Evolutionary conservation across 2,888 invertebrate genomes (phyloP).

Genomic region (Calameuta filiformis): DNA sequence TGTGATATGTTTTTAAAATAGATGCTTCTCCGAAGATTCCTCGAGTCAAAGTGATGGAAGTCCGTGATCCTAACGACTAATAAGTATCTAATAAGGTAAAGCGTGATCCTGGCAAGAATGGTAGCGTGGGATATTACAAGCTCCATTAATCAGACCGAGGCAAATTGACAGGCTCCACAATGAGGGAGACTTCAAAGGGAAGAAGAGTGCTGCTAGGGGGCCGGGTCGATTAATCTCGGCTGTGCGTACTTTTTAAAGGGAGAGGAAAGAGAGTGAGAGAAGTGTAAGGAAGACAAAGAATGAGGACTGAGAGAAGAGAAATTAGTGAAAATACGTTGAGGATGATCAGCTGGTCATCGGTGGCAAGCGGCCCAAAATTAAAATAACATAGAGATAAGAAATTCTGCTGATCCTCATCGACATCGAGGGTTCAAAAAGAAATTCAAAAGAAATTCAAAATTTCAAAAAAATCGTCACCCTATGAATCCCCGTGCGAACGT

Average conservation of each 20-base stretch:
- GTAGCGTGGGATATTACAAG: constrained; percentile 50
- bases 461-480: neutral
- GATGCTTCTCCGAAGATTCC: neutral
- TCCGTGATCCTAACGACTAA: constrained; percentile 36
- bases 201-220: constrained; percentile 38
- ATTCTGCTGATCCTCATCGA: neutral
- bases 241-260: constrained; percentile 38
- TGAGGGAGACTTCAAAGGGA: constrained; percentile 48
- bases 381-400: neutral
- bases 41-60: constrained; percentile 6
- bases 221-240: constrained; percentile 51
- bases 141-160: constrained; percentile 52
- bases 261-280: constrained; percentile 18
- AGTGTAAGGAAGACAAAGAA: neutral
- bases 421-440: neutral
- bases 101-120: constrained; percentile 31
- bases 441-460: neutral
- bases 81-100: constrained; percentile 47
- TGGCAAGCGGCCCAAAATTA: too few species aligned
- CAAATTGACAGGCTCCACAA: constrained; percentile 50
- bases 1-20: neutral
- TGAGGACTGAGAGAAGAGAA: neutral
- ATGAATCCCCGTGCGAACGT: neutral
- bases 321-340: neutral
- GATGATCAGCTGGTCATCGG: neutral